Base-by-base conservation (phyloP, 2,797 vertebrate genomes). In the Neopelma chrysocephalum region DNA sequence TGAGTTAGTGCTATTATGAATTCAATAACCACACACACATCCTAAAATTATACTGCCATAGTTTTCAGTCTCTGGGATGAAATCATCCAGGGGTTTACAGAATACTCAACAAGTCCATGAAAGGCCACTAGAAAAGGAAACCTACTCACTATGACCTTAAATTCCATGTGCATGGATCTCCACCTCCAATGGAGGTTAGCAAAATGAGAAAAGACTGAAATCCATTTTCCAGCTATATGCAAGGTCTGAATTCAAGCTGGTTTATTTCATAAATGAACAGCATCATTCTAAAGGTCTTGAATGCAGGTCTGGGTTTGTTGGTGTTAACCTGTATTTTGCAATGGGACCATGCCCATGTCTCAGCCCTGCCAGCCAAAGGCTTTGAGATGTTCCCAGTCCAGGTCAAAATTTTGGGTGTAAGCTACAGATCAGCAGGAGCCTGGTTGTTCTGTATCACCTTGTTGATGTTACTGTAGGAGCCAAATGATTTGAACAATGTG, bases 331-430 rank as follows among this genome's bases (percentile, higher is more conserved):
- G 2, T 50, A 47, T 81, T 89, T 68, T 51, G 36, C 7, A 36
- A 60, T 14, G 40, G 71, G 48, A 29, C 43, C 5, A 0, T 62
- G 51, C 3, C n/a, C 18, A 17, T 2, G 0, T 40, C 60, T 64
- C 45, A 88, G 60, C 22, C 31, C 21, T 40, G 38, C 27, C 38
- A 29, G 9, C 47, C 38, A 22, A 61, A 70, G 36, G 47, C 43
- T 81, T 47, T 64, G 64, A 82, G 38, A 38, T 50, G 17, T 21
- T 88, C 26, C 27, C 40, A 69, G 77, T n/a, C 16, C 21, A 38
- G 40, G 13, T 56, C 61, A 62, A 47, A 62, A 8, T 51, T 71
- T 25, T 34, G 32, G 62, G 60, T 3, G 0, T n/a, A 18, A 64
- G 27, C n/a, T 40, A 11, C 53, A 53, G 25, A 50, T 68, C 26